A percentile compares a stretch with the other conserved stretches of the same genome.
These are phyloP conservation scores for Tinamus major DNA, from an alignment of 2,797 vertebrate genomes.

Conservation along the genomic window DNA sequence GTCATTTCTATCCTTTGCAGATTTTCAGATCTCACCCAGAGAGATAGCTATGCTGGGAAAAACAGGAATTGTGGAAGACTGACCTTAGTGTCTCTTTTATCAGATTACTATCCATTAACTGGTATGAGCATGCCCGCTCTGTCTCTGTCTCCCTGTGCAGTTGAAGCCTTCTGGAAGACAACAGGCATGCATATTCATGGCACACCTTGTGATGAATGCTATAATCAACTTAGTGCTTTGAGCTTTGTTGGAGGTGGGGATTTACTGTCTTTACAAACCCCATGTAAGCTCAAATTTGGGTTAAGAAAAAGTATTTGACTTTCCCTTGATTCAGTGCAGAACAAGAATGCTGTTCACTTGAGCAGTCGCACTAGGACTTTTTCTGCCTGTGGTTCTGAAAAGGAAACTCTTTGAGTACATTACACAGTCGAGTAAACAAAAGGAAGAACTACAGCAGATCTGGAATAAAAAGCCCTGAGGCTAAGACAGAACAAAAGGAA, in stretches of 20 bases:
- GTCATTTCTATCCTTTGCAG: not conserved
- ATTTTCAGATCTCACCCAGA: not conserved
- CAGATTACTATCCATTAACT: not conserved
- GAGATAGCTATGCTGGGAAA: not conserved
- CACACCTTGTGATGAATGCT: not conserved
- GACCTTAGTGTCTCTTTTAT: not conserved
- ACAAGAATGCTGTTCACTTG: not conserved
- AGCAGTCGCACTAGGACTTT: not conserved
- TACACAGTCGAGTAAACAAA: constrained; percentile 66
- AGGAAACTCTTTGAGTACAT: constrained; percentile 45
- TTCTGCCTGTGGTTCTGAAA: constrained; percentile 26
- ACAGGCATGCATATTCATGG: not conserved
- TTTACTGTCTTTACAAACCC: constrained; percentile 15
- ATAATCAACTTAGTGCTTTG: not conserved
- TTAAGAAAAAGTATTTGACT: not conserved
- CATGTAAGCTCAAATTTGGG: not conserved
- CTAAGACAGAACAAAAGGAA: constrained; percentile 50
- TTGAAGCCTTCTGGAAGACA: not conserved
- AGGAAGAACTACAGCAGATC: constrained; percentile 31
- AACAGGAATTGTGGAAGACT: not conserved
- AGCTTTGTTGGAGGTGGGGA: not conserved
- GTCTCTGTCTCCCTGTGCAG: not conserved
- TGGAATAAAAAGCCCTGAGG: constrained; percentile 37
- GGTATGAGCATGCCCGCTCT: not conserved
- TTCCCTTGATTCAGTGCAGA: not conserved